A percentile compares a stretch with the other conserved stretches of the same genome.
Conservation (phyloP, 2,113 vertebrate species). For the Cebus imitator region DNA sequence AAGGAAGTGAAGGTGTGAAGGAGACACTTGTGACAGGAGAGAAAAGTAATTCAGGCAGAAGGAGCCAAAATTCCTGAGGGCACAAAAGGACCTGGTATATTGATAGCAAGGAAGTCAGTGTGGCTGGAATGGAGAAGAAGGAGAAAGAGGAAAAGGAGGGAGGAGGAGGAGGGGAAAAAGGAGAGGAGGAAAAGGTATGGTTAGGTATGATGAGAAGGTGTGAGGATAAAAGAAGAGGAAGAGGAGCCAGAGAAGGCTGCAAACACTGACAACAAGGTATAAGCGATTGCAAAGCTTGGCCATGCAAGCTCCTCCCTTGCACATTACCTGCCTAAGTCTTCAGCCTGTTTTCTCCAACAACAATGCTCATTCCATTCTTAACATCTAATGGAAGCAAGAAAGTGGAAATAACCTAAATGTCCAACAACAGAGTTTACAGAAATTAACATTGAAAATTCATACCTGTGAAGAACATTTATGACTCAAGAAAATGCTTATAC, state of each 20-base stretch:
- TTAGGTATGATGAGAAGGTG: no score
- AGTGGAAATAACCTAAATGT: background rate
- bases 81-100: background rate
- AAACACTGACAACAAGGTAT: background rate
- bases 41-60: background rate
- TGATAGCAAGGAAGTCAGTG: background rate
- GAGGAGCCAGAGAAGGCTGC: background rate
- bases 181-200: fast-evolving
- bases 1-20: background rate
- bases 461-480: background rate
- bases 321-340: background rate
- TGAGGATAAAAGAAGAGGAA: background rate
- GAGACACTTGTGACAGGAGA: background rate
- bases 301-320: no score
- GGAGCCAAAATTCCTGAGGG: background rate
- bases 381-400: conserved; percentile 5
- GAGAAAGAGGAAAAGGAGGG: background rate
- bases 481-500: background rate
- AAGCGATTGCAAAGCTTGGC: background rate
- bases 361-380: background rate
- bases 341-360: background rate
- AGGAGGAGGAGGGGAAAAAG: background rate
- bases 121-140: background rate
- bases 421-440: background rate
- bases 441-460: conserved; percentile 19